These are phyloP conservation scores for Byasa hedistus DNA, from an alignment of 2,888 invertebrate genomes.

Conservation along the genomic window DNA sequence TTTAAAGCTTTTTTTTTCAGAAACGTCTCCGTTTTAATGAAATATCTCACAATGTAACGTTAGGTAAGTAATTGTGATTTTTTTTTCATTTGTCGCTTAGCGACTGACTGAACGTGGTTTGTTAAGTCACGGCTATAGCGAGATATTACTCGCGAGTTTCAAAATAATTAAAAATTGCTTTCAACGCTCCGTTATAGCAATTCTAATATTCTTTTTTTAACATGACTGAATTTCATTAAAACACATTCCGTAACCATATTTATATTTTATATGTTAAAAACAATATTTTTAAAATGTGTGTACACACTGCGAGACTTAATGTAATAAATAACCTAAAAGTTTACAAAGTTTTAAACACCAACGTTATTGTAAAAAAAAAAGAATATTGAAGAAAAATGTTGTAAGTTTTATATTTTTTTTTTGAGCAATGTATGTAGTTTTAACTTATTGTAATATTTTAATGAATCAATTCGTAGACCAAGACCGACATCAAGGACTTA, in stretches of 20 bases:
- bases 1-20: constrained; percentile 31
- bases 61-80: constrained; percentile 33
- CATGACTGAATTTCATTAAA: constrained; percentile 11
- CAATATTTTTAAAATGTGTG: neutral
- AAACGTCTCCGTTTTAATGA: constrained; percentile 32
- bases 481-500: too few relatives aligned
- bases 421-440: too few relatives aligned
- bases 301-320: neutral
- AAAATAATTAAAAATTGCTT: constrained; percentile 28
- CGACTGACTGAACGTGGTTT: constrained; percentile 23
- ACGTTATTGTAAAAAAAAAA: too few relatives aligned
- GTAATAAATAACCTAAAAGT: too few relatives aligned
- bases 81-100: constrained; percentile 34
- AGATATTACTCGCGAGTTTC: constrained; percentile 26
- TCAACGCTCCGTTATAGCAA: neutral
- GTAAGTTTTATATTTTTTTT: too few relatives aligned
- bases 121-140: constrained; percentile 21
- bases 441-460: too few relatives aligned
- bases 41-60: constrained; percentile 33
- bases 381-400: neutral
- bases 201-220: constrained; percentile 18
- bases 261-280: neutral
- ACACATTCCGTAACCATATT: neutral
- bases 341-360: too few relatives aligned
- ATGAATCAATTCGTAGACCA: too few relatives aligned